Evolutionary conservation across 2,113 vertebrate genomes (phyloP).

Genomic region (Scatophagus argus): DNA sequence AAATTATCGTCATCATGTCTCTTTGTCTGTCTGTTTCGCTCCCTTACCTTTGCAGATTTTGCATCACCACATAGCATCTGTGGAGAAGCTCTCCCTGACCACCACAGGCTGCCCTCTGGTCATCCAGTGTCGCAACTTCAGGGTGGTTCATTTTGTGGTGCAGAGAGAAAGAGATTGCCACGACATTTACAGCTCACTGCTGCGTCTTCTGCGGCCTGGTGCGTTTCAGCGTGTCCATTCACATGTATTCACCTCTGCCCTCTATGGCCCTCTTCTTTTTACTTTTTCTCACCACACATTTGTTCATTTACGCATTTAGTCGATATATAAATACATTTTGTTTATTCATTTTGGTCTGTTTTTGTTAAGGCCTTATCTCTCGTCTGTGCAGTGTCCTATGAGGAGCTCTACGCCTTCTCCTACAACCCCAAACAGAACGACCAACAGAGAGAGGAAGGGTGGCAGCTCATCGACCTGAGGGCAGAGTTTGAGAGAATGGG

Average conservation of each 20-base stretch:
- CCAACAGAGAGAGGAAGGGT: slow-evolving; percentile 90
- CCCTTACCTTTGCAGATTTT: slow-evolving; percentile 86
- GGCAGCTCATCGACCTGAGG: slow-evolving; percentile 92
- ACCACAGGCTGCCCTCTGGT: slow-evolving; percentile 95
- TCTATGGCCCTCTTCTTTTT: neutral
- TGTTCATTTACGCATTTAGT: neutral
- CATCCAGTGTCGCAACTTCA: slow-evolving; percentile 97
- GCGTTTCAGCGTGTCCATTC: slow-evolving; percentile 29
- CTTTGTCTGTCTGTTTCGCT: neutral
- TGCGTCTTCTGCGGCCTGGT: slow-evolving; percentile 94
- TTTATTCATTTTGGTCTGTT: neutral
- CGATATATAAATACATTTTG: neutral
- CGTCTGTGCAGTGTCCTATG: slow-evolving; percentile 84
- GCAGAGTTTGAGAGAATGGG: slow-evolving; percentile 96
- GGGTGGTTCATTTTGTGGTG: slow-evolving; percentile 94
- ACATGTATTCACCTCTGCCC: neutral
- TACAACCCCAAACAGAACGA: slow-evolving; percentile 98
- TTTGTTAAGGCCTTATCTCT: neutral
- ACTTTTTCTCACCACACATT: neutral
- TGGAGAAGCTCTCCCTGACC: slow-evolving; percentile 96
- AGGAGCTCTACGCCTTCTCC: slow-evolving; percentile 97
- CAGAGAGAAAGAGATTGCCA: slow-evolving; percentile 96
- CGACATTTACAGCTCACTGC: slow-evolving; percentile 96
- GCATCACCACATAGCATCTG: slow-evolving; percentile 95
- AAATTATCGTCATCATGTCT: too few species aligned